phyloP scores from a whole-genome alignment of 2,888 invertebrate species.

The Campoplex nolae region DNA sequence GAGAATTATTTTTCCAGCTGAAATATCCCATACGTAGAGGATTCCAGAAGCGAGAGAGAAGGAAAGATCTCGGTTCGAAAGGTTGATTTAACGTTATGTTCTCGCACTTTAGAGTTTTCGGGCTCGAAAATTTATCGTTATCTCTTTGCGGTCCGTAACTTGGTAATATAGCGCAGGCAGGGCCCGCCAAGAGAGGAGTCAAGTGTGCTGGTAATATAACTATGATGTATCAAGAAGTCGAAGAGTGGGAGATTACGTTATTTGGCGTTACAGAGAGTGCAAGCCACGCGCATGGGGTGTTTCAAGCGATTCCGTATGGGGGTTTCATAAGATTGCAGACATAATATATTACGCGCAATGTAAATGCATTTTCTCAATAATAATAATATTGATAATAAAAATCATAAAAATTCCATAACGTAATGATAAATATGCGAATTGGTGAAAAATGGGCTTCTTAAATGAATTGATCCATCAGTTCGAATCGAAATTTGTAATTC shows the following conservation, averaged over 20 bases:
- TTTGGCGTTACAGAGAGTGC: slow-evolving; percentile 60
- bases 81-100: slow-evolving; percentile 54
- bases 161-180: slow-evolving; percentile 23
- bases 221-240: slow-evolving; percentile 33
- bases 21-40: background rate
- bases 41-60: background rate
- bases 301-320: background rate
- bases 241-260: slow-evolving; percentile 53
- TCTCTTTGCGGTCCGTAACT: slow-evolving; percentile 33
- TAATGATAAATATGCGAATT: background rate
- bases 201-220: slow-evolving; percentile 44
- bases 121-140: slow-evolving; percentile 54
- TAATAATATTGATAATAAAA: background rate
- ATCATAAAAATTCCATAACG: background rate
- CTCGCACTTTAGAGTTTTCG: slow-evolving; percentile 29
- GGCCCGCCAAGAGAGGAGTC: background rate
- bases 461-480: slow-evolving; percentile 6
- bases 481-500: background rate
- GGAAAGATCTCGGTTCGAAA: slow-evolving; percentile 13
- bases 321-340: background rate
- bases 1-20: background rate
- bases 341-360: background rate
- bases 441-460: background rate
- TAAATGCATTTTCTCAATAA: background rate
- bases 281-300: slow-evolving; percentile 49